A percentile compares a stretch with the other conserved stretches of the same genome.
Evolutionary conservation across 2,797 vertebrate species (phyloP).

Genomic region (Taeniopygia guttata): DNA sequence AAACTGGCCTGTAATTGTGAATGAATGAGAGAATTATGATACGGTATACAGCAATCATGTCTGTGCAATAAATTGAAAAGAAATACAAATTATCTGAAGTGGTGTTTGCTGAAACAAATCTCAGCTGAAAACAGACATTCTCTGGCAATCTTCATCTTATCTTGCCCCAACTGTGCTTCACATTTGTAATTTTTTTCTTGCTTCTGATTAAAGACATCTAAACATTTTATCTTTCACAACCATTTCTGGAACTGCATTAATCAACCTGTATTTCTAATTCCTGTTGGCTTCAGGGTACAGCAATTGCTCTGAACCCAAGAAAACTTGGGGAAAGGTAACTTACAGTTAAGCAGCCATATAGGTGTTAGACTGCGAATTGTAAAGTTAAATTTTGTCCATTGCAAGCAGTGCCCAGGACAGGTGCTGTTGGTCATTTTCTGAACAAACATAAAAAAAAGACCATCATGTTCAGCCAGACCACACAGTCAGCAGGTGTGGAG

Average conservation of each 20-base stretch:
- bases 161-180: not conserved
- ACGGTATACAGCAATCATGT: accelerated
- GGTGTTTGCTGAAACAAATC: not conserved
- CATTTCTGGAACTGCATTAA: not conserved
- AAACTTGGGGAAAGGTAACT: not conserved
- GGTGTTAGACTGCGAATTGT: not conserved
- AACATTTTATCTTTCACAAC: not conserved
- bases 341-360: not conserved
- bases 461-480: not conserved
- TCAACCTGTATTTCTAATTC: not conserved
- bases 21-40: not conserved
- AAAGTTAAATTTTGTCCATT: not conserved
- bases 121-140: not conserved
- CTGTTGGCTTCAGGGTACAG: not conserved
- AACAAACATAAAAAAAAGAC: not conserved
- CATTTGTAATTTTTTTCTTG: not conserved
- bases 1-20: not conserved
- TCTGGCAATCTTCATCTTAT: not conserved
- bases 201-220: not conserved
- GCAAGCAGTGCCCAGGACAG: not conserved
- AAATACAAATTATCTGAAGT: not conserved
- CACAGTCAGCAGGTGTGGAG: not conserved
- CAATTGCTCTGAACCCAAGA: not conserved
- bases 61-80: not conserved
- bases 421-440: not conserved